Conservation (phyloP, 2,113 vertebrate species). For the Macrotus californicus region DNA sequence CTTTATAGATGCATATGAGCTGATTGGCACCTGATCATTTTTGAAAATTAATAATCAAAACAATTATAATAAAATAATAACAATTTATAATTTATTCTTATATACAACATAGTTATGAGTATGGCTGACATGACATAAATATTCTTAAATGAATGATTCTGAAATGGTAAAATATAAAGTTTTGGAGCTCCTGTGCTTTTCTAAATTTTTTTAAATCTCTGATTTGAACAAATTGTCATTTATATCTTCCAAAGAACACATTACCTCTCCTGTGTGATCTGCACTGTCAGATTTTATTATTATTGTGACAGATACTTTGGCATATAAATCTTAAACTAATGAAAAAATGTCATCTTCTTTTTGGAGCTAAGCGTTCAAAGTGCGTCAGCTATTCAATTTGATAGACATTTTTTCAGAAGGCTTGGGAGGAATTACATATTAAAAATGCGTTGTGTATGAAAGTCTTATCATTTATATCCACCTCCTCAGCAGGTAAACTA, state of each 20-base stretch:
- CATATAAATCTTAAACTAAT: constrained; percentile 82
- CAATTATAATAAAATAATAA: not conserved
- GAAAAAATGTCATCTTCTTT: constrained; percentile 82
- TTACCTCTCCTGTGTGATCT: constrained; percentile 75
- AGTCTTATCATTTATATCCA: constrained; percentile 63
- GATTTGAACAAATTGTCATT: constrained; percentile 81
- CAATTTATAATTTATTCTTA: not conserved
- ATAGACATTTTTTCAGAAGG: constrained; percentile 75
- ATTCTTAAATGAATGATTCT: constrained; percentile 45
- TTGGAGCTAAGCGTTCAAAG: constrained; percentile 78
- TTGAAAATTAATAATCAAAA: constrained; percentile 23
- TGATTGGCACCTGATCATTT: constrained; percentile 17
- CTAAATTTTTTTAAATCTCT: constrained; percentile 73
- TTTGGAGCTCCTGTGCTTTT: constrained; percentile 66
- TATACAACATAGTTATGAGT: not conserved
- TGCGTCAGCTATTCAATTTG: constrained; percentile 74
- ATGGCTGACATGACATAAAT: not conserved
- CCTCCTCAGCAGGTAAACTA: constrained; percentile 67
- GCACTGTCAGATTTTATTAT: constrained; percentile 83
- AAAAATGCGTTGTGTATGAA: constrained; percentile 71
- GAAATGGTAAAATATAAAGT: constrained; percentile 53
- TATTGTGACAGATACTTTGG: constrained; percentile 80
- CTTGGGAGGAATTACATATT: constrained; percentile 73
- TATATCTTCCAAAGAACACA: constrained; percentile 76
- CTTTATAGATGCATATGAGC: not conserved